phyloP scores from a whole-genome alignment of 2,113 vertebrate species.

The Elachura formosa region DNA sequence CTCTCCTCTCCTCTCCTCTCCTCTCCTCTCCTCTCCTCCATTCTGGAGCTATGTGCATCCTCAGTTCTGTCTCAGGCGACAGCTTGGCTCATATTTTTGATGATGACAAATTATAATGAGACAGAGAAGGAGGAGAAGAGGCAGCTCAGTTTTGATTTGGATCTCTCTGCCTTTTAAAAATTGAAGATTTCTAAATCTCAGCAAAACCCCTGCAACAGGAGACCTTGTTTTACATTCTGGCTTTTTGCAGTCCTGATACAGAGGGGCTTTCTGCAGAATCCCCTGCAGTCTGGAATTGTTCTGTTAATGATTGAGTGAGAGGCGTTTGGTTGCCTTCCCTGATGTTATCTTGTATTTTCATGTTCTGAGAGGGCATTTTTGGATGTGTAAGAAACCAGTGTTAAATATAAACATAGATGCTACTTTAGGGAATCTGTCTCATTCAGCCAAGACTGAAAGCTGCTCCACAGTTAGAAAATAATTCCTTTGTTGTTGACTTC shows the following conservation, averaged over 20 bases:
- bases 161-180: slow-evolving; percentile 6
- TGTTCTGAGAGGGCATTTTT: background rate
- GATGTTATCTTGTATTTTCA: background rate
- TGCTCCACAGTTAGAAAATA: background rate
- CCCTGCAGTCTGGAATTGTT: background rate
- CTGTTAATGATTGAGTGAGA: background rate
- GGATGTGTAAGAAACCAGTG: background rate
- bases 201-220: background rate
- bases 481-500: background rate
- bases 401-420: background rate
- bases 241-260: background rate
- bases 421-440: background rate
- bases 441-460: background rate
- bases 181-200: background rate
- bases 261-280: background rate
- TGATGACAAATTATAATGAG: background rate
- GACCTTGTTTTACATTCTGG: background rate
- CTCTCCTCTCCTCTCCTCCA: background rate
- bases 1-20: background rate
- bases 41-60: too few relatives aligned
- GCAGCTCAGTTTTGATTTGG: background rate
- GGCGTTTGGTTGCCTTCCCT: background rate
- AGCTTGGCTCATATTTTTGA: background rate
- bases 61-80: background rate
- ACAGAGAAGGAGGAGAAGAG: background rate